Evolutionary conservation across 2,888 invertebrate genomes (phyloP), one percentile per base, ranked within the genome.

Genomic region (Ichneumon xanthorius): DNA sequence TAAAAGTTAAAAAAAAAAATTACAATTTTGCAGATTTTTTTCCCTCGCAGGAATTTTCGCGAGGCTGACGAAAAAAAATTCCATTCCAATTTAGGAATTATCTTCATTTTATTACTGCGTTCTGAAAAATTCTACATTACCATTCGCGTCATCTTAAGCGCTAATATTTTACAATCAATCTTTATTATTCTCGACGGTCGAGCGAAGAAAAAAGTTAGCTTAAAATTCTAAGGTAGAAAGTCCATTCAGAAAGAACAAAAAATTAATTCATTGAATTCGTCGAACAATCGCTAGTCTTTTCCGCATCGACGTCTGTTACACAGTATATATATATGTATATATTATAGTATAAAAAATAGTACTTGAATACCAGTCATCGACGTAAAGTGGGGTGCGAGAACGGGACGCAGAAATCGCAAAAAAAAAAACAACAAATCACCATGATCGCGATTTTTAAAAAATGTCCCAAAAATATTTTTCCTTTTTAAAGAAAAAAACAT

Each of bases 1-100:
- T 50, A 76, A 73, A 53, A 80, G 48, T n/a, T 76, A 80, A 83
- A 86, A 84, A 67, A 76, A 78, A 80, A 53, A 70, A 79, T 58
- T 26, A 61, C 37, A 50, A 19, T 40, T 63, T 16, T 16, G 50
- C 33, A 14, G 37, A 72, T 55, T 71, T 30, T 80, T 70, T n/a
- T 19, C 11, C 55, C 9, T 55, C 11, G 11, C 22, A 22, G 55
- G 22, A 40, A 40, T 1, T 11, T 40, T 1, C 9, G 40, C 11
- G 40, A 40, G 7, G 33, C 33, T 33, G 33, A 11, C 0, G 9
- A 53, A 53, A 53, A 53, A 53, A 53, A 53, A 50, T n/a, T 45
- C 2, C 45, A 16, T 16, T 14, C 45, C 16, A 9, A 9, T 16
- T 16, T 16, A 45, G 0, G 45, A 45, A 45, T 40, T 40, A 26